These are phyloP conservation scores for Melinopterus prodromus DNA, from an alignment of 2,888 invertebrate genomes.

Conservation along the genomic window DNA sequence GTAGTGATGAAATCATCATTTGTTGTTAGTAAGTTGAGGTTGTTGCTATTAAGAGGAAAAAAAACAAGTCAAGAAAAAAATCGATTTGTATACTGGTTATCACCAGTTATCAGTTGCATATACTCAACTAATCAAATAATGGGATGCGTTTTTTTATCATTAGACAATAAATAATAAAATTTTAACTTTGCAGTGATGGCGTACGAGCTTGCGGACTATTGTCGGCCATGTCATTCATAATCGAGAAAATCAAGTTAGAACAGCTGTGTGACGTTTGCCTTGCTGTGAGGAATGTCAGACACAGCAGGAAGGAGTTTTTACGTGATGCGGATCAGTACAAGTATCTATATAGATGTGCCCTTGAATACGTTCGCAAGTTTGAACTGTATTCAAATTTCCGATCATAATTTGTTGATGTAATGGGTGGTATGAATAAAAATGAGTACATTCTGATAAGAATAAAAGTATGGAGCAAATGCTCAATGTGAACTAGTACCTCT, in stretches of 20 bases:
- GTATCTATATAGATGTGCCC: constrained; percentile 28
- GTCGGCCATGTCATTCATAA: constrained; percentile 58
- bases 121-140: no score
- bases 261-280: constrained; percentile 63
- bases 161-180: no score
- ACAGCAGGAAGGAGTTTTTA: constrained; percentile 59
- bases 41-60: neutral
- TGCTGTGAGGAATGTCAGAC: constrained; percentile 60
- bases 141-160: no score
- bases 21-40: constrained; percentile 58
- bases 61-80: no score
- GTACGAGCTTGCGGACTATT: constrained; percentile 61
- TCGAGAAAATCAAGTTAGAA: constrained; percentile 63
- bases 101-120: no score
- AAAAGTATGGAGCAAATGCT: no score
- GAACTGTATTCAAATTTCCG: constrained; percentile 35
- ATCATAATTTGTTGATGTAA: constrained; percentile 6
- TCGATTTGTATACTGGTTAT: no score
- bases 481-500: no score
- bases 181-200: constrained; percentile 57
- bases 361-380: constrained; percentile 34
- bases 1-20: constrained; percentile 53
- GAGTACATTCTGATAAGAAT: no score
- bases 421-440: neutral
- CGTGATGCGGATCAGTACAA: constrained; percentile 47